Conservation (phyloP, 2,888 invertebrate species). For the Odontocolon sp. region DNA sequence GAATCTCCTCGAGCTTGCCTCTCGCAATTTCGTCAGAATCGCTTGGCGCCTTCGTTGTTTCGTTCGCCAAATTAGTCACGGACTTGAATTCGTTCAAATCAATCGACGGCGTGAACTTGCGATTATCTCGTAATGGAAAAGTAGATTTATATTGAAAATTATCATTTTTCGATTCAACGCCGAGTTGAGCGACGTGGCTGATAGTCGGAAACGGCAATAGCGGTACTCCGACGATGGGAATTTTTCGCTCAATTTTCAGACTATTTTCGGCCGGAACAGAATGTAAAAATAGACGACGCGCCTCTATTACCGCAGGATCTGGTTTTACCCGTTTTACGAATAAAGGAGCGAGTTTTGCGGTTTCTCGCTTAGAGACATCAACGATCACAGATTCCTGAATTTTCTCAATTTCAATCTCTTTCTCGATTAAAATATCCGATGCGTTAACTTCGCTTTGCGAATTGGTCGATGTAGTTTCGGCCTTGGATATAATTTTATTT, state of each 20-base stretch:
- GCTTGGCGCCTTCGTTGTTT: conserved; percentile 9
- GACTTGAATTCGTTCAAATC: conserved; percentile 62
- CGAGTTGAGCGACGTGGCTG: conserved; percentile 85
- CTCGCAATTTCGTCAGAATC: conserved; percentile 53
- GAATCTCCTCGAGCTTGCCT: conserved; percentile 62
- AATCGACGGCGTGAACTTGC: conserved; percentile 57
- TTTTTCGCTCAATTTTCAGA: conserved; percentile 82
- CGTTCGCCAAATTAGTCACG: conserved; percentile 54
- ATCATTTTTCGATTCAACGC: not conserved
- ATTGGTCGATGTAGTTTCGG: not conserved
- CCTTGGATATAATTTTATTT: not conserved
- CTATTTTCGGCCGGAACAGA: conserved; percentile 87
- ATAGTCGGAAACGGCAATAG: conserved; percentile 83
- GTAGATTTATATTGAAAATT: conserved; percentile 14
- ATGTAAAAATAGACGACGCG: conserved; percentile 86
- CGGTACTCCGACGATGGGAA: conserved; percentile 43
- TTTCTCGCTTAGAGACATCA: conserved; percentile 65
- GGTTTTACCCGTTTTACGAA: conserved; percentile 84
- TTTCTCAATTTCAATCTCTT: not conserved
- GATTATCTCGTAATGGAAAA: conserved; percentile 57
- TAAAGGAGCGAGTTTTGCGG: conserved; percentile 84
- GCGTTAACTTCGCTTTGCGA: not conserved
- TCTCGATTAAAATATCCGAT: not conserved
- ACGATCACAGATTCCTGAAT: conserved; percentile 23
- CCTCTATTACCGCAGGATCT: conserved; percentile 84